Evolutionary conservation across 2,113 vertebrate genomes (phyloP).

Genomic region (Calyptommatus sinebrachiatus): DNA sequence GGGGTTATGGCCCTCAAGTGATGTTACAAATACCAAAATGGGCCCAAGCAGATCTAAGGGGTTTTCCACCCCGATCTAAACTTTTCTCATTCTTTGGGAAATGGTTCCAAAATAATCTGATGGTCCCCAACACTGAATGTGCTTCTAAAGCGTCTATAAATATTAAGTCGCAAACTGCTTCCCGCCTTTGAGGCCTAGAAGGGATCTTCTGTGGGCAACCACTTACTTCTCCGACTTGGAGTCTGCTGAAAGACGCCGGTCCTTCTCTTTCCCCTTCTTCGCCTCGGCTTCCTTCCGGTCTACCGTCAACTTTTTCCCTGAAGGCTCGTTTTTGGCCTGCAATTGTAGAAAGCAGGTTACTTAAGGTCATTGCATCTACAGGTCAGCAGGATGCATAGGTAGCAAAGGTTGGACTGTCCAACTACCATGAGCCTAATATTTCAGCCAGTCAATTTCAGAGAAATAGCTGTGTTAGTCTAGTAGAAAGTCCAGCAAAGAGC

Average conservation of each 20-base stretch:
- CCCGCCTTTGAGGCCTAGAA: not conserved
- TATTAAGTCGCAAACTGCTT: not conserved
- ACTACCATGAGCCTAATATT: too few species aligned
- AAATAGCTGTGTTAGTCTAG: too few species aligned
- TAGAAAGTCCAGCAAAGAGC: too few species aligned
- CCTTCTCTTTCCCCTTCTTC: conserved; percentile 80
- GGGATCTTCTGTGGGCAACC: fast-evolving
- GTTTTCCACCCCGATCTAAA: too few species aligned
- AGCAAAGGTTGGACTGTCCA: too few species aligned
- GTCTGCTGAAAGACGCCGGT: conserved; percentile 81
- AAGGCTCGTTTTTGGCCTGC: conserved; percentile 95
- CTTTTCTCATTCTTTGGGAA: too few species aligned
- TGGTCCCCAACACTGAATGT: too few species aligned
- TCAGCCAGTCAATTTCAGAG: too few species aligned
- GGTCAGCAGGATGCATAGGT: not conserved
- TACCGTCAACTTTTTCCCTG: conserved; percentile 82
- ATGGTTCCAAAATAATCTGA: too few species aligned
- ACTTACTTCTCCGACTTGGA: conserved; percentile 83
- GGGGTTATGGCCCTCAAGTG: too few species aligned
- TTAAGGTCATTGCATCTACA: not conserved
- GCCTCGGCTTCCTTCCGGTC: conserved; percentile 81
- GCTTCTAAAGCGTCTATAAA: not conserved
- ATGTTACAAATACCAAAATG: too few species aligned
- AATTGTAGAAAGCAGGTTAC: not conserved
- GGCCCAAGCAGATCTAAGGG: too few species aligned